Evolutionary conservation across 2,888 invertebrate genomes (phyloP).

Genomic region (Dyspetes luteomarginatus): DNA sequence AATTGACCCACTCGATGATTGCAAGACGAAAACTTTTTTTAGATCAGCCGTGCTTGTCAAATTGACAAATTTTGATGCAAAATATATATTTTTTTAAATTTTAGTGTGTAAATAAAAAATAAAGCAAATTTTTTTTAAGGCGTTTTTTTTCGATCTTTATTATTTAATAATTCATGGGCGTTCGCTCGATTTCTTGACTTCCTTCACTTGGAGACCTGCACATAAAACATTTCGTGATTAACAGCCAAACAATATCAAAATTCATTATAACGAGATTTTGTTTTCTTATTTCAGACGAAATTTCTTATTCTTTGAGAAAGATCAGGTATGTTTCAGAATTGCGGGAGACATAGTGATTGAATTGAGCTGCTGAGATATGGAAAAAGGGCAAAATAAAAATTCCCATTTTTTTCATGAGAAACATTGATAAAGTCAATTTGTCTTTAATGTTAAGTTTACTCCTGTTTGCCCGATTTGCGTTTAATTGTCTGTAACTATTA

Average conservation of each 20-base stretch:
- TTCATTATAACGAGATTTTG: too few species aligned
- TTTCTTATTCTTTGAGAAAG: too few species aligned
- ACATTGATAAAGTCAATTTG: too few species aligned
- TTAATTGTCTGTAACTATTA: too few species aligned
- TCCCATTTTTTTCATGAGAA: too few species aligned
- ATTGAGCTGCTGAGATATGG: too few species aligned
- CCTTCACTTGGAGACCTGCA: conserved; percentile 95
- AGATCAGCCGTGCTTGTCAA: conserved; percentile 66
- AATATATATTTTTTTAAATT: not conserved
- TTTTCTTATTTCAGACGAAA: too few species aligned
- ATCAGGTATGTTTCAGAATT: too few species aligned
- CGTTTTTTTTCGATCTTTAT: conserved; percentile 67
- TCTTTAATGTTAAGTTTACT: too few species aligned
- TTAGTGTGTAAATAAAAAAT: conserved; percentile 30
- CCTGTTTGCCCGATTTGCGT: too few species aligned
- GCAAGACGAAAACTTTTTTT: conserved; percentile 69
- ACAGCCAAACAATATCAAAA: not conserved
- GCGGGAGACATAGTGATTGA: too few species aligned
- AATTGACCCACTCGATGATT: conserved; percentile 65
- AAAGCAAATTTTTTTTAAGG: conserved; percentile 40
- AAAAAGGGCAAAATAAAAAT: too few species aligned
- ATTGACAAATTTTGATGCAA: conserved; percentile 1
- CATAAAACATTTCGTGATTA: conserved; percentile 80
- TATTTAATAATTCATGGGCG: conserved; percentile 75
- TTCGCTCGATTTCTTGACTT: conserved; percentile 87